Percentiles rank a stretch among this genome's conserved stretches.
Conservation (phyloP, 64 coral and sea anemone genomes). For the Pocillopora verrucosa region DNA sequence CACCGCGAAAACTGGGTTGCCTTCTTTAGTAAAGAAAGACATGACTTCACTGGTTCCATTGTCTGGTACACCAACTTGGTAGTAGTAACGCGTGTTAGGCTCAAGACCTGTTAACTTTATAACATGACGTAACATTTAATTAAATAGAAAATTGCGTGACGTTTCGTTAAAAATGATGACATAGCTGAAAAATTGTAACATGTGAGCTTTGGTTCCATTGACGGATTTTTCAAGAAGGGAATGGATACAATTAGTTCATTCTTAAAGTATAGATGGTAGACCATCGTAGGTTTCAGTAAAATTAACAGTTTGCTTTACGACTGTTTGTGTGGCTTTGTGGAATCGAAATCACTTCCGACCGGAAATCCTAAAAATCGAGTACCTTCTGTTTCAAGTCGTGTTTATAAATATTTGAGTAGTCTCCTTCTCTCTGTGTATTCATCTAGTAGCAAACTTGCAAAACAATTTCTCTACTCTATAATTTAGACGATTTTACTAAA, state of each 20-base stretch:
- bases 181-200: neutral
- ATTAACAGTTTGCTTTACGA: neutral
- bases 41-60: slow-evolving; percentile 46
- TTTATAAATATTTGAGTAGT: too few relatives aligned
- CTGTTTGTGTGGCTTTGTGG: neutral
- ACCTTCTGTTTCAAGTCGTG: too few relatives aligned
- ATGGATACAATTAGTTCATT: neutral
- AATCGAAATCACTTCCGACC: neutral
- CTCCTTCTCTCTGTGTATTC: too few relatives aligned
- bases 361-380: too few relatives aligned
- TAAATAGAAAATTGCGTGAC: neutral
- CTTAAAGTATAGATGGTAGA: neutral
- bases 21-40: slow-evolving; percentile 71
- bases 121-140: neutral
- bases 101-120: slow-evolving; percentile 68
- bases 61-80: slow-evolving; percentile 63
- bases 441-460: too few relatives aligned
- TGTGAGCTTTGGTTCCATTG: neutral
- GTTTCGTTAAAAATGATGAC: neutral
- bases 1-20: slow-evolving; percentile 75
- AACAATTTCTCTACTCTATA: too few relatives aligned
- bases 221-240: neutral
- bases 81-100: slow-evolving; percentile 69
- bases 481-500: too few relatives aligned
- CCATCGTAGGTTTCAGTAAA: neutral